Percentiles rank a stretch among this genome's conserved stretches.
phyloP scores from a whole-genome alignment of 1,140 invertebrate genomes.

The Proctacanthus coquilletti region DNA sequence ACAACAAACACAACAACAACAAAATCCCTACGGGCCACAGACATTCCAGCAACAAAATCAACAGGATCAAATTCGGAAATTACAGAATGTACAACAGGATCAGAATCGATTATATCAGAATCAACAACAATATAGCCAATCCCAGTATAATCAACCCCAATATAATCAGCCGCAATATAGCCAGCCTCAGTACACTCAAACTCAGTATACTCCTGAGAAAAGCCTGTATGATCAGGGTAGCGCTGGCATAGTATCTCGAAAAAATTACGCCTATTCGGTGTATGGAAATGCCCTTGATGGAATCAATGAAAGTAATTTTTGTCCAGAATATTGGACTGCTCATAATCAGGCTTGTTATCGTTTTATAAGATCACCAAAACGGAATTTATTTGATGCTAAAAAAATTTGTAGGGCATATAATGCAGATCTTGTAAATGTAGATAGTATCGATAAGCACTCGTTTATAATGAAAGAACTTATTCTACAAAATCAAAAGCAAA shows the following conservation, averaged over 20 bases:
- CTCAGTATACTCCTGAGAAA: too few species aligned
- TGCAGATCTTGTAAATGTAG: slow-evolving; percentile 64
- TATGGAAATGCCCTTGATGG: slow-evolving; percentile 15
- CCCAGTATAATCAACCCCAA: background rate
- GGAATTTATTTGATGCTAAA: slow-evolving; percentile 59
- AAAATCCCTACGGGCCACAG: too few species aligned
- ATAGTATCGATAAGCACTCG: slow-evolving; percentile 69
- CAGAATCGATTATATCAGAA: too few species aligned
- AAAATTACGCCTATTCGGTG: background rate
- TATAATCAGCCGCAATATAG: background rate
- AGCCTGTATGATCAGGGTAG: background rate
- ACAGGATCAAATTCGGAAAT: too few species aligned
- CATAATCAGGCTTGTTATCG: slow-evolving; percentile 68
- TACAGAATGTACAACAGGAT: too few species aligned
- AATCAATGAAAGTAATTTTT: slow-evolving; percentile 32
- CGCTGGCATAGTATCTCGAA: background rate
- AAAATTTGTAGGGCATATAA: slow-evolving; percentile 66
- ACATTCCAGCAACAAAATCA: too few species aligned
- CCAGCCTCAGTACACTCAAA: too few species aligned
- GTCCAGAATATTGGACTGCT: slow-evolving; percentile 68
- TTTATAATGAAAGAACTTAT: slow-evolving; percentile 66
- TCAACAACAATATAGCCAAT: background rate
- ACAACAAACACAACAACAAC: too few species aligned
- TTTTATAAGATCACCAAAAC: slow-evolving; percentile 71
- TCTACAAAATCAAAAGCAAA: slow-evolving; percentile 66